Conservation (phyloP, 2,888 invertebrate genomes). For the Amaurobius ferox region DNA sequence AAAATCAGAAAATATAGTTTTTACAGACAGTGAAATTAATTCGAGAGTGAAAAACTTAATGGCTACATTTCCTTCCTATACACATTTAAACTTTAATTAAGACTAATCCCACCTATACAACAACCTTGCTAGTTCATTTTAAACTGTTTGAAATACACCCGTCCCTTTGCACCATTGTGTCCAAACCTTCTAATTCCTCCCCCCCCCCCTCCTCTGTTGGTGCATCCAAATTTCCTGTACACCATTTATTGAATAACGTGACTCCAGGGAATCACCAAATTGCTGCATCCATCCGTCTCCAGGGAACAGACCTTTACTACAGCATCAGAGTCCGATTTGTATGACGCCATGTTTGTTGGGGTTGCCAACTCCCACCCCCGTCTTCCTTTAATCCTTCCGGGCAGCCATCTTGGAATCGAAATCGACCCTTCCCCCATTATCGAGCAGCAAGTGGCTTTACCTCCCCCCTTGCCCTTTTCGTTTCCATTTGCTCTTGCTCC, state of each 20-base stretch:
- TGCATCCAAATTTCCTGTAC: slow-evolving; percentile 14
- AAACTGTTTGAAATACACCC: neutral
- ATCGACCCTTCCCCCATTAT: slow-evolving; percentile 67
- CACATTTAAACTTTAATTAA: no score
- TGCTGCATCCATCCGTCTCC: neutral
- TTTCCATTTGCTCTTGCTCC: slow-evolving; percentile 25
- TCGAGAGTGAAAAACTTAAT: no score
- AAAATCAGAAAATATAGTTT: no score
- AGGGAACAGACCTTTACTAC: slow-evolving; percentile 6
- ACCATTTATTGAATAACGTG: slow-evolving; percentile 15
- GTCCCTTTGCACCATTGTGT: neutral
- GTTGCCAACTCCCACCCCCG: slow-evolving; percentile 8
- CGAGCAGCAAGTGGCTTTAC: slow-evolving; percentile 71
- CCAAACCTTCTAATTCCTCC: neutral
- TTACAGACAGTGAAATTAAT: no score
- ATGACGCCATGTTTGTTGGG: slow-evolving; percentile 61
- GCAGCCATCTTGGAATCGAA: slow-evolving; percentile 70
- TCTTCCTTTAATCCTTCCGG: slow-evolving; percentile 34
- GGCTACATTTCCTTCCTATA: no score
- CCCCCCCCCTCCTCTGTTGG: neutral
- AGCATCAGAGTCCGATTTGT: neutral
- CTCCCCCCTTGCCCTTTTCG: slow-evolving; percentile 5
- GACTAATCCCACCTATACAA: neutral
- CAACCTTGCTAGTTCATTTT: neutral
- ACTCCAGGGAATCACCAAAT: neutral